Conservation (phyloP, 2,113 vertebrate species). For the Mesitornis unicolor region DNA sequence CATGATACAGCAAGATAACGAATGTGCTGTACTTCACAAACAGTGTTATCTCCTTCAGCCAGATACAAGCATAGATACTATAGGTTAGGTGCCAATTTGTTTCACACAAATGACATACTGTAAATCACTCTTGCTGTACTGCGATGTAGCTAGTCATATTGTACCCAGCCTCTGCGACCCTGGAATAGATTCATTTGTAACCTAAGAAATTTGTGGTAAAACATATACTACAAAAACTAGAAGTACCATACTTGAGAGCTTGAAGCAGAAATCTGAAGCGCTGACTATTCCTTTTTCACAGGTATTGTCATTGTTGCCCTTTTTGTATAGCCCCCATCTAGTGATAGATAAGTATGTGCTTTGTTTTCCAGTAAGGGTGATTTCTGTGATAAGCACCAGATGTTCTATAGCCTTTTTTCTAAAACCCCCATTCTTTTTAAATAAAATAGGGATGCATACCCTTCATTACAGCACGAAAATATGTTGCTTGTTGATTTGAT, state of each 20-base stretch:
- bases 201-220: background rate
- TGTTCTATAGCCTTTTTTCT: background rate
- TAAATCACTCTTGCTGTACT: constrained; percentile 2
- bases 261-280: background rate
- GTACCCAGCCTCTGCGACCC: background rate
- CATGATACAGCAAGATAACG: background rate
- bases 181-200: background rate
- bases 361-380: background rate
- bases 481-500: background rate
- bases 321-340: background rate
- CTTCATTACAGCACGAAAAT: background rate
- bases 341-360: background rate
- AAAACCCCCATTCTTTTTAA: background rate
- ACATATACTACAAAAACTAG: background rate
- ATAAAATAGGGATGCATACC: background rate
- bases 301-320: background rate
- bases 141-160: background rate
- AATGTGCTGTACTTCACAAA: constrained; percentile 18
- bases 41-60: constrained; percentile 11
- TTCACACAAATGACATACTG: constrained; percentile 14
- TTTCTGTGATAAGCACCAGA: background rate
- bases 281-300: background rate
- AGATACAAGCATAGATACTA: constrained; percentile 22
- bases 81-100: constrained; percentile 32
- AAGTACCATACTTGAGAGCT: background rate